Base-by-base conservation (phyloP, 2,797 vertebrate genomes). In the Lepus oiostolus region DNA sequence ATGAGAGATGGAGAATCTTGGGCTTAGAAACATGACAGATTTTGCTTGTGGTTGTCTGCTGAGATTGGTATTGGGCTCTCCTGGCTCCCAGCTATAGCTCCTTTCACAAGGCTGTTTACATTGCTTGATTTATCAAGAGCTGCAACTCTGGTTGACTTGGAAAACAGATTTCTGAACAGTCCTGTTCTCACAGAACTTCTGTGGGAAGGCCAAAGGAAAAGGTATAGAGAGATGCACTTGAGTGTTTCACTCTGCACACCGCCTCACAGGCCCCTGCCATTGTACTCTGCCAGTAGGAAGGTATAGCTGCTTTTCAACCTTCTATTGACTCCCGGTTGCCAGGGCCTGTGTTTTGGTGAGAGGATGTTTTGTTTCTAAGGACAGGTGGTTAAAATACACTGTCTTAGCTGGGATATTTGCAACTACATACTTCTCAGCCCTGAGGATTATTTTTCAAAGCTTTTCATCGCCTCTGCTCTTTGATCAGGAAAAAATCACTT, bases 401-500 rank as follows among this genome's bases (percentile, higher is more conserved):
- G 32, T 35, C 47, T 67, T 75, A 17, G 17, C 88, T 65, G 82
- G 65, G 81, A 90, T 62, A 54, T 52, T 65, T 17, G 0, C 32
- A 28, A 77, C 67, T 74, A 13, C 50, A 17, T 81, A 14, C 77
- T 86, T 85, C 72, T 91, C 38, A 52, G 82, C 60, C 12, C 77
- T 4, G 4, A 21, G 79, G 28, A 63, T 88, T 72, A 72, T 96
- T 95, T 95, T 88, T 95, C 89, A 94, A 94, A 95, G 87, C 68
- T 76, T 92, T 91, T 58, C 38, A 21, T 65, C 76, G 79, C 85
- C 83, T 81, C 88, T 77, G 7, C 68, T 82, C 85, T 95, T 95
- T 95, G 80, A 95, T 95, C 91, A 85, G 95, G 75, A 94, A 93
- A 95, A 58, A 94, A 84, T 89, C 83, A 88, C 92, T 89, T 91